phyloP scores from a whole-genome alignment of 2,113 vertebrate species.

The Odontesthes bonariensis region DNA sequence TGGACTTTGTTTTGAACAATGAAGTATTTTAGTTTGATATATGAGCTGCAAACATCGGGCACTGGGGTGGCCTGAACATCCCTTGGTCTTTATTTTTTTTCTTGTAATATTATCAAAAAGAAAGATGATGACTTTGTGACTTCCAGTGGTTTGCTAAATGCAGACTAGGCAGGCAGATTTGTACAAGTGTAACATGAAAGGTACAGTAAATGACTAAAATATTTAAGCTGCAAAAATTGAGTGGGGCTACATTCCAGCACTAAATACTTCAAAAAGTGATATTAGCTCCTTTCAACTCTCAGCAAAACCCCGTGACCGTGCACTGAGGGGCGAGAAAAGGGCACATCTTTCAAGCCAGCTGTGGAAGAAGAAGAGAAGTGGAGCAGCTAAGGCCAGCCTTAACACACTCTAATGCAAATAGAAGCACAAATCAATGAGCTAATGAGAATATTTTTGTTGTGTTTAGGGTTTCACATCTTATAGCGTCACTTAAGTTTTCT shows the following conservation, averaged over 20 bases:
- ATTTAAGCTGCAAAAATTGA: slow-evolving; percentile 34
- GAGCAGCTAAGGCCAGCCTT: slow-evolving; percentile 25
- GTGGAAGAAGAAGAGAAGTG: slow-evolving; percentile 28
- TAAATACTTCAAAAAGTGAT: slow-evolving; percentile 37
- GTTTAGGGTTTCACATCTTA: slow-evolving; percentile 28
- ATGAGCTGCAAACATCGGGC: slow-evolving; percentile 29
- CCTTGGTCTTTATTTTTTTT: slow-evolving; percentile 35
- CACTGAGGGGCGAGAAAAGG: slow-evolving; percentile 28
- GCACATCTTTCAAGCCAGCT: slow-evolving; percentile 48
- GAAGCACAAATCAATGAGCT: slow-evolving; percentile 38
- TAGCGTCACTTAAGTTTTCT: slow-evolving; percentile 23
- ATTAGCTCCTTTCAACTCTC: slow-evolving; percentile 47
- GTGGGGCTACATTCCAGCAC: slow-evolving; percentile 14
- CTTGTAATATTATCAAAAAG: slow-evolving; percentile 9
- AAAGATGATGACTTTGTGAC: slow-evolving; percentile 26
- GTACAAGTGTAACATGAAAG: slow-evolving; percentile 21
- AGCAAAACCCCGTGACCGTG: slow-evolving; percentile 34
- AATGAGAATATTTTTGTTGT: slow-evolving; percentile 36
- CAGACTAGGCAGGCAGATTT: slow-evolving; percentile 5
- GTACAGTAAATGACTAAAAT: slow-evolving; percentile 27
- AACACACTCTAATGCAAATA: slow-evolving; percentile 45
- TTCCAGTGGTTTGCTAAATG: slow-evolving; percentile 28
- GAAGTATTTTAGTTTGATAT: slow-evolving; percentile 29
- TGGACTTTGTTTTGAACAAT: slow-evolving; percentile 28
- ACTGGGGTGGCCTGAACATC: slow-evolving; percentile 26